Evolutionary conservation across 1,140 invertebrate genomes (phyloP).

Genomic region (Nephila pilipes): DNA sequence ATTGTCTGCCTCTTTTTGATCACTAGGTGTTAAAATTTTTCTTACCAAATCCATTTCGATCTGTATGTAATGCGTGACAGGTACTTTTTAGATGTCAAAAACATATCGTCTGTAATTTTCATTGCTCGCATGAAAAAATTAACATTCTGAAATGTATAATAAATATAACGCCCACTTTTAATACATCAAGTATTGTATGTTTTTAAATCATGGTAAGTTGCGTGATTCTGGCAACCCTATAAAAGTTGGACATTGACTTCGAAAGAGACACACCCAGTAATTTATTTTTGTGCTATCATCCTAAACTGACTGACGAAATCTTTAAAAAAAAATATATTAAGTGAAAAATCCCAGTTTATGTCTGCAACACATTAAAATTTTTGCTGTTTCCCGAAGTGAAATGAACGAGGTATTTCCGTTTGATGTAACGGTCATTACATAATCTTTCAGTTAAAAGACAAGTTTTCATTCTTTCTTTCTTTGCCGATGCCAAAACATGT

Average conservation of each 20-base stretch:
- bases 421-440: background rate
- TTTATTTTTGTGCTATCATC: background rate
- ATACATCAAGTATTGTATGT: background rate
- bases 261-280: background rate
- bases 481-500: background rate
- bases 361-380: background rate
- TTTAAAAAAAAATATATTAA: background rate
- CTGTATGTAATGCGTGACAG: too few species aligned
- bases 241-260: slow-evolving; percentile 22
- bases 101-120: background rate
- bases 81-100: background rate
- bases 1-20: too few species aligned
- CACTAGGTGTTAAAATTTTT: too few species aligned
- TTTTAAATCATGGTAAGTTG: background rate
- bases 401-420: background rate
- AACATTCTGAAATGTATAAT: background rate
- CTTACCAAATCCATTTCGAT: too few species aligned
- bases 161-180: too few species aligned
- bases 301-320: background rate
- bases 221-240: background rate
- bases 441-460: background rate
- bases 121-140: background rate
- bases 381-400: too few species aligned
- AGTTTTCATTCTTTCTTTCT: background rate
- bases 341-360: background rate